Conservation (phyloP, 2,888 invertebrate species). For the Apodemia duryi region DNA sequence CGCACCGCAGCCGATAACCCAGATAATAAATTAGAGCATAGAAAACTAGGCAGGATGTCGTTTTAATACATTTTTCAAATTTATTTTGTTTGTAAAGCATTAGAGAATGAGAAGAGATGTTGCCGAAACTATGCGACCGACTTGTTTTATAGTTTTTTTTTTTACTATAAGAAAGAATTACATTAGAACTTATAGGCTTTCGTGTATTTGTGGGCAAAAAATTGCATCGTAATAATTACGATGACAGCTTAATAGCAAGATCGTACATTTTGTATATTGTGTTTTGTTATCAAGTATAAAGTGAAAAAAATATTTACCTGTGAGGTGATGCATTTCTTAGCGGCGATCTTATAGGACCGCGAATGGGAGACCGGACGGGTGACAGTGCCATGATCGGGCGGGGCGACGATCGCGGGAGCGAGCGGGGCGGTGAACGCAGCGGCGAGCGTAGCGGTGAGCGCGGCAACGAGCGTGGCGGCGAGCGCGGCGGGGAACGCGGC, state of each 20-base stretch:
- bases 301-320: conserved; percentile 34
- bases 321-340: conserved; percentile 48
- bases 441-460: conserved; percentile 40
- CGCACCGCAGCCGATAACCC: conserved; percentile 33
- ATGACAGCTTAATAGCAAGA: too few species aligned
- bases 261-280: too few species aligned
- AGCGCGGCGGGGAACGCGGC: conserved; percentile 40
- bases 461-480: conserved; percentile 42
- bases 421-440: conserved; percentile 53
- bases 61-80: conserved; percentile 1
- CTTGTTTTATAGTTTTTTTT: too few species aligned
- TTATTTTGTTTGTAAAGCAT: not conserved
- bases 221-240: too few species aligned
- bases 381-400: conserved; percentile 46
- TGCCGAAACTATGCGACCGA: too few species aligned
- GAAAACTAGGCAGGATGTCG: conserved; percentile 3
- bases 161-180: too few species aligned
- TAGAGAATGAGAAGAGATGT: too few species aligned
- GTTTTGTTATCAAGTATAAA: too few species aligned
- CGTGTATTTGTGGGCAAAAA: too few species aligned
- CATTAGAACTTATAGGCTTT: too few species aligned
- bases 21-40: conserved; percentile 21
- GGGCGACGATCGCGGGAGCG: conserved; percentile 40
- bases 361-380: conserved; percentile 43
- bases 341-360: conserved; percentile 40